Base-by-base conservation (phyloP, 2,888 invertebrate species). In the Lathronympha strigana region DNA sequence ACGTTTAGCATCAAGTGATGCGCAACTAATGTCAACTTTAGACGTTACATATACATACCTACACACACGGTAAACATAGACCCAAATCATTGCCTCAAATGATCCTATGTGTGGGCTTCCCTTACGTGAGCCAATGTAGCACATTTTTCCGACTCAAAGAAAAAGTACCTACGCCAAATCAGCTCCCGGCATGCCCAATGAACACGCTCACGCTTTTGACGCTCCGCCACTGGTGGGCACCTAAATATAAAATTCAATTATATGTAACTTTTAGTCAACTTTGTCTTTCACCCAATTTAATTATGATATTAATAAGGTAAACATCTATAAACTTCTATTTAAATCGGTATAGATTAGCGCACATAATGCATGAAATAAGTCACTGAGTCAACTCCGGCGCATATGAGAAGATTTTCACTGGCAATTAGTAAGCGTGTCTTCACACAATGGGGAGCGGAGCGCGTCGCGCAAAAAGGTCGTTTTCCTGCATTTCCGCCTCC, bases 401-500 rank as follows among this genome's bases (percentile, higher is more conserved):
- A 69, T 63, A 67, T 66, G 54, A 70, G 53, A 67, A 72, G 80
- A 82, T 84, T 82, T 79, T 73, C 70, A 72, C 71, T 60, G 68
- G 74, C 80, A 84, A 88, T 86, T 83, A 82, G 76, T 79, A 75
- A 73, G 73, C 71, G 71, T 75, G 74, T 80, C 78, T 84, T 87
- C 88, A 78, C 83, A 90, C 86, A 84, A 78, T 77, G 72, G 79
- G 71, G 80, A 79, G 77, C 76, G 78, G 71, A 81, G 79, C 76
- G 79, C 76, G 74, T 76, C 75, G 75, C 63, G 73, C 79, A 89
- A 88, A 87, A 90, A 88, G 80, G 73, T 76, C 76, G 75, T 78
- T 81, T 82, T 83, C 76, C 73, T 84, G 76, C 78, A 83, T 90
- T 87, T 89, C 89, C 87, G 81, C 81, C 85, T 84, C 73, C 88